phyloP scores from a whole-genome alignment of 2,797 vertebrate species.

The Muscicapa comitata region DNA sequence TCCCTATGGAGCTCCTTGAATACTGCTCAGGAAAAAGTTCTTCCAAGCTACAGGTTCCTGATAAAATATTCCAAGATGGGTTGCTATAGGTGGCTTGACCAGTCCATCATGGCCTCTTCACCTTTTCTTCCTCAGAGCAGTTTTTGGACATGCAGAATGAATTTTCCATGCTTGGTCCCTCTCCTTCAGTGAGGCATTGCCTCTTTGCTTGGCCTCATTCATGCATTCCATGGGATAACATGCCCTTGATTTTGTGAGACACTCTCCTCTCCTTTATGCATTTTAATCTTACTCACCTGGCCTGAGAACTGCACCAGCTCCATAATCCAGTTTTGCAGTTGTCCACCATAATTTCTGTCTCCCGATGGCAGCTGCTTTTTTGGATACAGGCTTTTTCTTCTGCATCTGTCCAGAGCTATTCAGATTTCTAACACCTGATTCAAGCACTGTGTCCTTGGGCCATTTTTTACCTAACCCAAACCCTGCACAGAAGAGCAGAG shows the following conservation, averaged over 20 bases:
- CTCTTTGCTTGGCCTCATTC: background rate
- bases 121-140: background rate
- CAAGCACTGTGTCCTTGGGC: background rate
- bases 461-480: background rate
- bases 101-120: background rate
- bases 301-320: background rate
- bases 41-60: background rate
- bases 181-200: background rate
- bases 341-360: background rate
- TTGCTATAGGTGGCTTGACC: fast-evolving
- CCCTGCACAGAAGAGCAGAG: background rate
- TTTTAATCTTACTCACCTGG: background rate
- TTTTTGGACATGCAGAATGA: background rate
- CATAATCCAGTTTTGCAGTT: background rate
- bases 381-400: background rate
- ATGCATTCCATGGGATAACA: background rate
- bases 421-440: background rate
- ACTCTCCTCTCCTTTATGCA: background rate
- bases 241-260: background rate
- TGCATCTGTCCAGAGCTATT: background rate
- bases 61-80: background rate
- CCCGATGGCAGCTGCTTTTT: background rate
- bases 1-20: background rate
- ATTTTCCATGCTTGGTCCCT: background rate
- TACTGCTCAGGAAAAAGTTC: background rate